These are phyloP conservation scores for Ptyas mucosa DNA, from an alignment of 2,113 vertebrate species.

Conservation along the genomic window DNA sequence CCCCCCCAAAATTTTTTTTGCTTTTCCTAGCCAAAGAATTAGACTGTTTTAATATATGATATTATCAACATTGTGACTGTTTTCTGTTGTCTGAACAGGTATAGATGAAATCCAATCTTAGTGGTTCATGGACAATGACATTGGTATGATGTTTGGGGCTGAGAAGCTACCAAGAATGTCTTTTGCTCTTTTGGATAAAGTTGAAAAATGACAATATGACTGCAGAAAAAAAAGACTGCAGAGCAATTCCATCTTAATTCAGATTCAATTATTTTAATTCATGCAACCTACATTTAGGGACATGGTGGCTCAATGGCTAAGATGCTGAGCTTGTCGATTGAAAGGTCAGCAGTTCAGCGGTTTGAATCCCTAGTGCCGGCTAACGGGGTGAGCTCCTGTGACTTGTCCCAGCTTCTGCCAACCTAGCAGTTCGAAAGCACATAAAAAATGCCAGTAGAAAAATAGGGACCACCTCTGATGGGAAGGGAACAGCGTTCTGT, in stretches of 20 bases:
- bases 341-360: too few relatives aligned
- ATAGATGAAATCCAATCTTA: neutral
- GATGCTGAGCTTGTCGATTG: too few relatives aligned
- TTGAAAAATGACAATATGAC: neutral
- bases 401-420: too few relatives aligned
- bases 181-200: neutral
- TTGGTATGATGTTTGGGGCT: neutral
- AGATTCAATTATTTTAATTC: conserved; percentile 70
- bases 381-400: too few relatives aligned
- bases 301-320: too few relatives aligned
- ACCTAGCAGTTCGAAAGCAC: too few relatives aligned
- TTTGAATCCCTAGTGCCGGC: too few relatives aligned
- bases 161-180: too few relatives aligned
- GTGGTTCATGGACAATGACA: neutral
- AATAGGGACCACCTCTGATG: too few relatives aligned
- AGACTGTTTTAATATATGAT: neutral
- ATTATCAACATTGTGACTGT: neutral
- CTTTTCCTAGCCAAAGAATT: neutral
- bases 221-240: conserved; percentile 45
- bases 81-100: neutral
- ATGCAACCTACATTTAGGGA: neutral
- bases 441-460: too few relatives aligned
- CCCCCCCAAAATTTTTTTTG: neutral
- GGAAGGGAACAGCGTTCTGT: too few relatives aligned
- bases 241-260: conserved; percentile 60